phyloP scores from a whole-genome alignment of 1,140 invertebrate species.

The Tetramorium parvispinum region DNA sequence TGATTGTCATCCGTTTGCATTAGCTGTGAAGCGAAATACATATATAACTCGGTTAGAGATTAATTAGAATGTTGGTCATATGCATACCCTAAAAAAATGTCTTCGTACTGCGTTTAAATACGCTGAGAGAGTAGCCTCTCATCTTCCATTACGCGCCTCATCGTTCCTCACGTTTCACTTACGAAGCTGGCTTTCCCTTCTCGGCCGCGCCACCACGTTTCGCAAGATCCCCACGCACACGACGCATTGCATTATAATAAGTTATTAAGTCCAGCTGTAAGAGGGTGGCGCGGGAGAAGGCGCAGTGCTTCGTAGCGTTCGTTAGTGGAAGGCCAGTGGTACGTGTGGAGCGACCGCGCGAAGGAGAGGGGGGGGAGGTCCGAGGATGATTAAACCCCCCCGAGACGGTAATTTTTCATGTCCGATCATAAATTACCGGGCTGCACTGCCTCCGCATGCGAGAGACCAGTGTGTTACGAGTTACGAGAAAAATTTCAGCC shows the following conservation, averaged over 20 bases:
- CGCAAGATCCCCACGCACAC: constrained; percentile 32
- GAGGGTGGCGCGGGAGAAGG: constrained; percentile 44
- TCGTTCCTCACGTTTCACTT: constrained; percentile 19
- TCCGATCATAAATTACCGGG: constrained; percentile 84
- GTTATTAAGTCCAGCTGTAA: constrained; percentile 77
- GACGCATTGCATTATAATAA: constrained; percentile 78
- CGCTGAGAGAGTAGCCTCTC: not conserved
- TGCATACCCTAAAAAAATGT: constrained; percentile 6
- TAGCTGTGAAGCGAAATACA: not conserved
- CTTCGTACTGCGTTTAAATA: not conserved
- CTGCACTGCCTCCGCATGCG: constrained; percentile 79
- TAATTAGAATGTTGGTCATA: constrained; percentile 7
- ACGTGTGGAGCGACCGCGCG: constrained; percentile 34
- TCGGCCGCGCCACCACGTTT: constrained; percentile 40
- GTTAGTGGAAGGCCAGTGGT: constrained; percentile 62
- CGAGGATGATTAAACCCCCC: constrained; percentile 83
- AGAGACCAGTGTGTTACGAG: constrained; percentile 77
- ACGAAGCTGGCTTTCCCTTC: constrained; percentile 28
- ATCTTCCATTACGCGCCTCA: constrained; percentile 13
- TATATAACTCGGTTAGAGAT: not conserved
- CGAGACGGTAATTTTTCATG: constrained; percentile 85
- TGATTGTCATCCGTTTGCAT: not conserved
- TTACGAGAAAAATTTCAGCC: constrained; percentile 83
- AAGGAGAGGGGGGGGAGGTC: constrained; percentile 60
- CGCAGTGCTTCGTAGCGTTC: constrained; percentile 62